Percentiles rank a stretch among this genome's conserved stretches.
These are phyloP conservation scores for Coregonus sp. DNA, from an alignment of 2,797 vertebrate species.

Conservation along the genomic window DNA sequence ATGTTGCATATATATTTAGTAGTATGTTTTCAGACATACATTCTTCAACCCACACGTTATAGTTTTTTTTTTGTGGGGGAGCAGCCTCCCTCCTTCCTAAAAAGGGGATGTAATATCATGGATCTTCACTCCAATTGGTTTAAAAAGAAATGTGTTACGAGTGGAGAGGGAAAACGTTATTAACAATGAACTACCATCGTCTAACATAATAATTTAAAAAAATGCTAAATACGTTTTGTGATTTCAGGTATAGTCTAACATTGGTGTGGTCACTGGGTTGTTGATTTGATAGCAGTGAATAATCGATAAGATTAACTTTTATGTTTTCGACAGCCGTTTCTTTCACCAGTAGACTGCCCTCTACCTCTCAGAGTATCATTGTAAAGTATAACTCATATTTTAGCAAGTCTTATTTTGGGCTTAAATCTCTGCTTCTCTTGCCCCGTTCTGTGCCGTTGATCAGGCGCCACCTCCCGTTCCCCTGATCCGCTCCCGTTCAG, in stretches of 20 bases:
- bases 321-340: not conserved
- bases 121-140: not conserved
- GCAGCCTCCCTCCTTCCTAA: not conserved
- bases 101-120: not conserved
- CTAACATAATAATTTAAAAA: not conserved
- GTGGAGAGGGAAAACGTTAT: not conserved
- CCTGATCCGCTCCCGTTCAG: conserved; percentile 68
- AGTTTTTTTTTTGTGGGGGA: no score
- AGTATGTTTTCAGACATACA: not conserved
- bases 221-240: not conserved
- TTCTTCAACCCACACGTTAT: not conserved
- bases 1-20: not conserved
- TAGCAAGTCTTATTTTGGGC: conserved; percentile 23
- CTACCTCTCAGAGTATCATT: not conserved
- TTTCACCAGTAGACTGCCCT: not conserved
- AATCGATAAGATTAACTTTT: not conserved
- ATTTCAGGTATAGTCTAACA: not conserved
- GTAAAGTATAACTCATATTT: conserved; percentile 8
- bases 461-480: conserved; percentile 70
- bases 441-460: conserved; percentile 31
- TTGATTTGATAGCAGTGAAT: not conserved
- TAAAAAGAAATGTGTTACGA: not conserved
- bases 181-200: not conserved
- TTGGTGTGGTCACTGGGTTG: not conserved
- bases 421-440: conserved; percentile 27